These are phyloP conservation scores for Silurus asotus DNA, from an alignment of 2,113 vertebrate species.

Conservation along the genomic window DNA sequence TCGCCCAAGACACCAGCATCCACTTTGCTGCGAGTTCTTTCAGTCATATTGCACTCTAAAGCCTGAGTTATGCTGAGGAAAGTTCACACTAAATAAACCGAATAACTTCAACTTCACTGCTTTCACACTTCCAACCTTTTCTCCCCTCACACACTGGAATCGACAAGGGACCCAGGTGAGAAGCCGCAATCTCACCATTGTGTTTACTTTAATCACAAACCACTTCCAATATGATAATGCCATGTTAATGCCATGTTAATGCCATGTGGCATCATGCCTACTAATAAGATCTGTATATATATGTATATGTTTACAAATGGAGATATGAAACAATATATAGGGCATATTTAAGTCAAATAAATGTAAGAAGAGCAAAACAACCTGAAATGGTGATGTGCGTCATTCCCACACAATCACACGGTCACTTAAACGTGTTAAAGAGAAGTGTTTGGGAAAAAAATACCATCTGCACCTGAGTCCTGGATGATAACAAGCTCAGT, in stretches of 20 bases:
- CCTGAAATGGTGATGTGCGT: neutral
- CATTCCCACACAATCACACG: neutral
- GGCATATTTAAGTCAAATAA: neutral
- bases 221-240: neutral
- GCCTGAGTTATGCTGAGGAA: neutral
- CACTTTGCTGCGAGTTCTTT: slow-evolving; percentile 34
- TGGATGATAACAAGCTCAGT: neutral
- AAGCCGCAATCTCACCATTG: slow-evolving; percentile 28
- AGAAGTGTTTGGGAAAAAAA: slow-evolving; percentile 30
- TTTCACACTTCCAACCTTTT: slow-evolving; percentile 39
- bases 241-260: neutral
- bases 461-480: slow-evolving; percentile 12
- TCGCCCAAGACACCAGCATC: slow-evolving; percentile 16
- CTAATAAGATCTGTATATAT: too few species aligned
- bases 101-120: slow-evolving; percentile 1
- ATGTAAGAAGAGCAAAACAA: neutral
- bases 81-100: neutral
- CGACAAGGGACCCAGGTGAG: slow-evolving; percentile 21
- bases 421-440: neutral
- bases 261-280: too few species aligned
- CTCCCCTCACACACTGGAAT: neutral
- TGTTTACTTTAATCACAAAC: slow-evolving; percentile 19
- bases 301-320: neutral
- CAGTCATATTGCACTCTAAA: slow-evolving; percentile 6
- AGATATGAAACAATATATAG: neutral